Evolutionary conservation across 2,113 vertebrate genomes (phyloP), one percentile per base, ranked within the genome.

Genomic region (Catharus bicknelli): DNA sequence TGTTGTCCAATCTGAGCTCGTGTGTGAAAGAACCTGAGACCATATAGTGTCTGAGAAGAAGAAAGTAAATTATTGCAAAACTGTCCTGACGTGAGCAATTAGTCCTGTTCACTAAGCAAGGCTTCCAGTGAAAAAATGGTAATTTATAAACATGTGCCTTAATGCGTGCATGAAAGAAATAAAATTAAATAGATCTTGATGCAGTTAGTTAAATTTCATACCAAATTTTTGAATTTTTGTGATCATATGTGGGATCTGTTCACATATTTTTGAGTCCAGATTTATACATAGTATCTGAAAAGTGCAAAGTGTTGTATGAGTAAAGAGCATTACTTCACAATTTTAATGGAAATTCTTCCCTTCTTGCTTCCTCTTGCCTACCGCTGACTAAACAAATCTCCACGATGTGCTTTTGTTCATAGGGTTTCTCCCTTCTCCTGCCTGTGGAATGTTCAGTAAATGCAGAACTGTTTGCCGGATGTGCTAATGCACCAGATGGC

Each of bases 401-500:
- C 25, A 5, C 32, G 17, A 53, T 63, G 30, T 4, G 36, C 51
- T 94, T 93, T 90, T 72, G 64, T 80, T 82, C 4, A 14, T 48
- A 8, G 40, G 57, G 19, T 29, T 81, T 66, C 61, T 86, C 32
- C 16, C 34, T 85, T 68, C 50, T 62, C 48, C 29, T 92, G 62
- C 27, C 53, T 25, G 29, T 75, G 38, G 66, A 61, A 36, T 34
- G 13, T 34, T 81, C 50, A 23, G 66, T 45, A 87, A 51, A 48
- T 13, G 78, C 64, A 26, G n/a, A 30, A 23, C n/a, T 42, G 72
- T 91, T 76, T 93, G 90, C n/a, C 80, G 62, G 61, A 75, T 15
- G 10, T 67, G 63, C 29, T 86, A 73, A 93, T 95, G 97, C 98
- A 98, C 97, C 96, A 98, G 98, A 97, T 98, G 97, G 98, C 97